A percentile compares a stretch with the other conserved stretches of the same genome.
These are phyloP conservation scores for Elymnias hypermnestra DNA, from an alignment of 1,140 invertebrate species.

Conservation along the genomic window DNA sequence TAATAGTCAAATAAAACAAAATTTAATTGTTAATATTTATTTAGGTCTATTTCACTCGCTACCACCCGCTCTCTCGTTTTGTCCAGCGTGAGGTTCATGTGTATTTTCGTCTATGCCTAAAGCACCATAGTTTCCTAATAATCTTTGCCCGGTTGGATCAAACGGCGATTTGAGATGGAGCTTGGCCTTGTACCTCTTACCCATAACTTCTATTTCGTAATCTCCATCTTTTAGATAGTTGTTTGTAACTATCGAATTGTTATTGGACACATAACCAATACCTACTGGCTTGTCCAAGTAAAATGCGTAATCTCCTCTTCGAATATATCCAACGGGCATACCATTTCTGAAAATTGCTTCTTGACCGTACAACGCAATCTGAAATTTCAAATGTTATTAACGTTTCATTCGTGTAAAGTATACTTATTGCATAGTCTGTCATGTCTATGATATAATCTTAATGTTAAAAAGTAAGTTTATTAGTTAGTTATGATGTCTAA, in stretches of 20 bases:
- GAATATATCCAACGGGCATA: slow-evolving; percentile 84
- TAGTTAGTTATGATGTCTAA: too few species aligned
- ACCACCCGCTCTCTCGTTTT: slow-evolving; percentile 67
- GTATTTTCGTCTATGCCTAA: slow-evolving; percentile 57
- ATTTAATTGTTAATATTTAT: too few species aligned
- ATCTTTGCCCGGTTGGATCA: slow-evolving; percentile 79
- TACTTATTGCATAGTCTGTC: too few species aligned
- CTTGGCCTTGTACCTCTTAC: slow-evolving; percentile 81
- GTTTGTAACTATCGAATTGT: slow-evolving; percentile 75
- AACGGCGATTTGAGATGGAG: slow-evolving; percentile 86
- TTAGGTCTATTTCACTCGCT: slow-evolving; percentile 50
- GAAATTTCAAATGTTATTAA: slow-evolving; percentile 30
- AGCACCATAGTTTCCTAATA: slow-evolving; percentile 66
- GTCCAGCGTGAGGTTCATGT: slow-evolving; percentile 66
- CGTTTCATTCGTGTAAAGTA: too few species aligned
- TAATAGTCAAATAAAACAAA: too few species aligned
- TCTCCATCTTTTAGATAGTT: slow-evolving; percentile 83
- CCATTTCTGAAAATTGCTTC: slow-evolving; percentile 90
- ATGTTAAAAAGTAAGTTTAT: too few species aligned
- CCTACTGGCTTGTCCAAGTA: slow-evolving; percentile 82
- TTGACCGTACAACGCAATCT: slow-evolving; percentile 86
- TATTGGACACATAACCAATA: slow-evolving; percentile 71
- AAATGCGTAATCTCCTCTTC: slow-evolving; percentile 88
- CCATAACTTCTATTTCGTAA: slow-evolving; percentile 89
- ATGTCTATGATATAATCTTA: too few species aligned